Conservation (phyloP, 2,888 invertebrate genomes). For the Drosophila mimetica region DNA sequence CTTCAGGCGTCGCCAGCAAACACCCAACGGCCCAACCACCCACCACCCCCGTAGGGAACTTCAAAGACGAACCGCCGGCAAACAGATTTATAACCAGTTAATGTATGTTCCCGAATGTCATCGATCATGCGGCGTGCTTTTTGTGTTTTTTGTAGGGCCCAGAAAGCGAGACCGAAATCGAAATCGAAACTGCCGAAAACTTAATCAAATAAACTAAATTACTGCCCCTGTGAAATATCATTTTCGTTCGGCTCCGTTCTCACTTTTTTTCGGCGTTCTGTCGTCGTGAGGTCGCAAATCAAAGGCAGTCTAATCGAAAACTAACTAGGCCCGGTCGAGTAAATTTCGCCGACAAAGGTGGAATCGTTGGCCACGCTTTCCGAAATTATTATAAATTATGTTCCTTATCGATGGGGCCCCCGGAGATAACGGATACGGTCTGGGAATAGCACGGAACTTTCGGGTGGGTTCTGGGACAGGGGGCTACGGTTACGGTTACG, state of each 20-base stretch:
- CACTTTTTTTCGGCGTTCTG: constrained; percentile 25
- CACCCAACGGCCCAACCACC: constrained; percentile 7
- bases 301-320: constrained; percentile 79
- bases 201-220: constrained; percentile 65
- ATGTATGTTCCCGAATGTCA: constrained; percentile 71
- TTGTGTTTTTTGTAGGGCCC: constrained; percentile 58
- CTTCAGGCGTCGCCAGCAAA: constrained; percentile 67
- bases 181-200: constrained; percentile 35
- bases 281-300: constrained; percentile 77
- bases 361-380: constrained; percentile 69
- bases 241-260: constrained; percentile 24
- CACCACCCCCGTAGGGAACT: constrained; percentile 33
- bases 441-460: constrained; percentile 15
- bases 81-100: constrained; percentile 78
- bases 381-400: constrained; percentile 77
- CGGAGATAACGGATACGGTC: constrained; percentile 34
- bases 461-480: background rate
- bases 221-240: constrained; percentile 48
- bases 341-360: constrained; percentile 81
- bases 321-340: constrained; percentile 72
- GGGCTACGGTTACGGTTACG: constrained; percentile 3
- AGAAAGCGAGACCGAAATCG: constrained; percentile 17
- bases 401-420: constrained; percentile 61
- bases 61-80: constrained; percentile 67
- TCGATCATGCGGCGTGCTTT: constrained; percentile 79